A percentile compares a stretch with the other conserved stretches of the same genome.
phyloP scores from a whole-genome alignment of 23 tunicate species.

The Oikopleura dioica region DNA sequence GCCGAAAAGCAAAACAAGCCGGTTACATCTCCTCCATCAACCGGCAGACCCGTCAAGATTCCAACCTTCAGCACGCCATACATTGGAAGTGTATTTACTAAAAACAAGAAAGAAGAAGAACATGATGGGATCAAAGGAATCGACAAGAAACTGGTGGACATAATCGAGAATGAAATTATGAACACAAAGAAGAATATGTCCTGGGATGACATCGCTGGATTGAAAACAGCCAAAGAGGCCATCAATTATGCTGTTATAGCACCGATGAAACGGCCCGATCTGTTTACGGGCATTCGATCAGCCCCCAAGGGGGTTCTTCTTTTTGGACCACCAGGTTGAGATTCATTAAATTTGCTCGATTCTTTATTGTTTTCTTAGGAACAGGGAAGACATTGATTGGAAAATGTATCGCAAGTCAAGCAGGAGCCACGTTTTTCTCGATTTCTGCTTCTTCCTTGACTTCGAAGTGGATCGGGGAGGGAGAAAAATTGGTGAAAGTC shows the following conservation, averaged over 20 bases:
- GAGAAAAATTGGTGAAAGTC: conserved; percentile 87
- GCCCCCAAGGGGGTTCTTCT: conserved; percentile 41
- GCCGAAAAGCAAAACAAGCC: no score
- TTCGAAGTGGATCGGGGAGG: conserved; percentile 98
- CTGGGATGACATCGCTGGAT: conserved; percentile 95
- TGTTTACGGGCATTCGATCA: neutral
- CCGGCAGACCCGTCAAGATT: no score
- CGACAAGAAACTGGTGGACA: conserved; percentile 61
- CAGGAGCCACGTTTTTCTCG: conserved; percentile 79
- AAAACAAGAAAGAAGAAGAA: neutral
- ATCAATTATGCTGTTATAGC: neutral
- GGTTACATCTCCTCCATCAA: no score
- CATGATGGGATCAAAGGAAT: conserved; percentile 37
- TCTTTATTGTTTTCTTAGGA: no score
- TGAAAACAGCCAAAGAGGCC: neutral
- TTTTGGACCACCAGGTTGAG: conserved; percentile 99
- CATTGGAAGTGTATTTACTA: neutral
- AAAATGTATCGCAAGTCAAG: conserved; percentile 77
- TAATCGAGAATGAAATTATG: conserved; percentile 74
- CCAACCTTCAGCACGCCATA: no score
- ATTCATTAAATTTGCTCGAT: no score
- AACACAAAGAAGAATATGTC: conserved; percentile 49
- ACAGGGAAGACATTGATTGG: conserved; percentile 95
- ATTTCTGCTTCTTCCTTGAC: conserved; percentile 85
- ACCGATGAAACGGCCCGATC: neutral